Evolutionary conservation across 2,888 invertebrate genomes (phyloP).

Genomic region (Dasysyrphus tricinctus): DNA sequence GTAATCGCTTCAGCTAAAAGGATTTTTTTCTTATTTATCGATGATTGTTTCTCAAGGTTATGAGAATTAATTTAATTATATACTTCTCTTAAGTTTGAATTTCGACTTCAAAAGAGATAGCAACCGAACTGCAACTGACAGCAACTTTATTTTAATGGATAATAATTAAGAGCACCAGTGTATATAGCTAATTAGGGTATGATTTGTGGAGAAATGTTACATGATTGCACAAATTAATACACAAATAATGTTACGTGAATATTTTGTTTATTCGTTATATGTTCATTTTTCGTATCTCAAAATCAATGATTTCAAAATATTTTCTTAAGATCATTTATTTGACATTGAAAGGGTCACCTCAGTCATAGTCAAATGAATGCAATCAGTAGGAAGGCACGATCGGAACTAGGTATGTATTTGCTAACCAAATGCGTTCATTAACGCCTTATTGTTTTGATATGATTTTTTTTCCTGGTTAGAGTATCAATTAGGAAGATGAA

Average conservation of each 20-base stretch:
- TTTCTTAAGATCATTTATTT: slow-evolving; percentile 26
- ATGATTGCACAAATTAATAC: slow-evolving; percentile 62
- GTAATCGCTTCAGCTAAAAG: slow-evolving; percentile 60
- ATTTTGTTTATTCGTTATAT: slow-evolving; percentile 1
- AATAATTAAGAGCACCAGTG: slow-evolving; percentile 68
- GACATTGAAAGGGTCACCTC: slow-evolving; percentile 45
- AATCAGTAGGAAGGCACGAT: slow-evolving; percentile 29
- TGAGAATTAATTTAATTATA: slow-evolving; percentile 65
- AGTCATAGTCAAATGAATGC: slow-evolving; percentile 37
- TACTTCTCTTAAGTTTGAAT: slow-evolving; percentile 11
- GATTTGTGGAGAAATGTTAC: slow-evolving; percentile 42
- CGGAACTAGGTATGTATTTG: not conserved
- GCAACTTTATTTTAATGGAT: slow-evolving; percentile 62
- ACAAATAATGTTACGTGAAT: slow-evolving; percentile 53
- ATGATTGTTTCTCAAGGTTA: slow-evolving; percentile 70
- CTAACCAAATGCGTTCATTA: slow-evolving; percentile 40
- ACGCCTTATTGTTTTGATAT: slow-evolving; percentile 34
- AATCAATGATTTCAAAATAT: slow-evolving; percentile 37
- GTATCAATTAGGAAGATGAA: not conserved
- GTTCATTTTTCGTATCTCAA: not conserved
- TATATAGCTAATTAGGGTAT: slow-evolving; percentile 61
- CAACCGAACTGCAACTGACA: slow-evolving; percentile 25
- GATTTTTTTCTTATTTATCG: slow-evolving; percentile 42
- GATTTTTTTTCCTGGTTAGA: not conserved
- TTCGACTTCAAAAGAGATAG: slow-evolving; percentile 19